Evolutionary conservation across 2,113 vertebrate genomes (phyloP), one percentile per base, ranked within the genome.

Genomic region (Vidua macroura): DNA sequence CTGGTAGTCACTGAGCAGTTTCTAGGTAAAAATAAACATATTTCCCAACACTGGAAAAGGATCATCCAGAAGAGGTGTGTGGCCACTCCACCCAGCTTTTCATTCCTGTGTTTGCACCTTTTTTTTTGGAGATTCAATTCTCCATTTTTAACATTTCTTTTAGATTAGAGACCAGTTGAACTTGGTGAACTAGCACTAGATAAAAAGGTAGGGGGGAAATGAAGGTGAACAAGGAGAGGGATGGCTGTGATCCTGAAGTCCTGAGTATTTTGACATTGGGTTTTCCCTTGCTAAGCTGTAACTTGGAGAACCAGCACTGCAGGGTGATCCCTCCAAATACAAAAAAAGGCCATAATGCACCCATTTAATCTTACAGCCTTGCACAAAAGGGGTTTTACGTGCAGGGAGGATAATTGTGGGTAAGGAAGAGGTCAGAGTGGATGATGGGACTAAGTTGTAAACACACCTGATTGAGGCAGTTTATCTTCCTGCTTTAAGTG

Each of bases 201-300:
- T 80, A 62, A 41, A 90, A 75, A 88, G 15, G 17, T 2, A 48
- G 39, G 21, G 18, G 6, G 21, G 33, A 76, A 62, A 24, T 2
- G 4, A 56, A 69, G n/a, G 10, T 17, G 17, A 86, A 7, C 2
- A 1, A 58, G 35, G 74, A 59, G 43, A 78, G 28, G 33, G 64
- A 35, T 28, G 43, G 21, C 66, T 3, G 12, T 24, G 25, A 80
- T 60, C 89, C 78, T 83, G 66, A 46, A 51, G 52, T 63, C 15
- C 7, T 24, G 23, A 64, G 52, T 15, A 72, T 62, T 89, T 77
- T 28, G 62, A 39, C 39, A 41, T 0, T 46, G 59, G n/a, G 16
- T 53, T 95, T 95, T 83, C 39, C 12, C 37, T 88, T 90, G 39
- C 63, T 81, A 67, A 95, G 24, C 76, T 84, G 44, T 52, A 92